These are phyloP conservation scores for Cryptocephalus primarius DNA, from an alignment of 2,888 invertebrate genomes.

Conservation along the genomic window DNA sequence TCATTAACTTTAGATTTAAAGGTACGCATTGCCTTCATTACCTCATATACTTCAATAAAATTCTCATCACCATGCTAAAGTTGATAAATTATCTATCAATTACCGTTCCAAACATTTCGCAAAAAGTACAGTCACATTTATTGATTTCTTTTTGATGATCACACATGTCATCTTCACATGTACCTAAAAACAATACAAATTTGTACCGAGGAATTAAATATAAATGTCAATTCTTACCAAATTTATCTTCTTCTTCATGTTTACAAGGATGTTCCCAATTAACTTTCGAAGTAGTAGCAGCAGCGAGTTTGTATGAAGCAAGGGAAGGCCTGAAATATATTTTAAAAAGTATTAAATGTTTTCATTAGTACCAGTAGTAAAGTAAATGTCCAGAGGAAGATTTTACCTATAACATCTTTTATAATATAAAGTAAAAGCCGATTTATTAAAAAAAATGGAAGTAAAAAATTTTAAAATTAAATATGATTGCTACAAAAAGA, in stretches of 20 bases:
- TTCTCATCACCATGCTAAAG: too few species aligned
- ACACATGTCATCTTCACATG: conserved; percentile 5
- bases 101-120: conserved; percentile 33
- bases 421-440: too few species aligned
- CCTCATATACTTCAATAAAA: too few species aligned
- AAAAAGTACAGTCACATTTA: conserved; percentile 34
- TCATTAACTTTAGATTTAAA: too few species aligned
- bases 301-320: background rate
- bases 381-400: too few species aligned
- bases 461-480: background rate
- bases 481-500: background rate
- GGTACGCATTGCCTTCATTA: too few species aligned
- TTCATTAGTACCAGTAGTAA: too few species aligned
- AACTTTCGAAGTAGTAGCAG: conserved; percentile 2
- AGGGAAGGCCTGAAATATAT: conserved; percentile 3
- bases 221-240: conserved; percentile 8
- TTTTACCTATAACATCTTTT: too few species aligned
- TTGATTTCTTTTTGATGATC: conserved; percentile 25
- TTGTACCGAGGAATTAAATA: background rate
- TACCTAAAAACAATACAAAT: background rate
- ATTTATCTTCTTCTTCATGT: conserved; percentile 16
- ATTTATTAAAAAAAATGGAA: too few species aligned
- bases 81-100: background rate
- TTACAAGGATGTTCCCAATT: conserved; percentile 17
- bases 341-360: too few species aligned